phyloP scores from a whole-genome alignment of 2,113 vertebrate species.

The Xenus cinereus region DNA sequence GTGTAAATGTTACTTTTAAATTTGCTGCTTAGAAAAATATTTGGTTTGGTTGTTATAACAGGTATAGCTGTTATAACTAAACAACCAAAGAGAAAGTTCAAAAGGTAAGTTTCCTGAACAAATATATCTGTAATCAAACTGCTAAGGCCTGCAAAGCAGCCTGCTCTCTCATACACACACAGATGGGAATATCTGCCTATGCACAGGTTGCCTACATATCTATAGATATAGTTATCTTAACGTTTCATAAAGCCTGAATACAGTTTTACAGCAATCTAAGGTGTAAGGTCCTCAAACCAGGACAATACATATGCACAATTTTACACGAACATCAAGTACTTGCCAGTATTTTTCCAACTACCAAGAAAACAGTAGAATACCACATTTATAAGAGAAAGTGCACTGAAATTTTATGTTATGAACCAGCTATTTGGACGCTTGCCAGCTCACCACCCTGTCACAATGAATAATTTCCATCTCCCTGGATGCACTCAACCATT shows the following conservation, averaged over 20 bases:
- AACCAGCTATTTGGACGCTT: slow-evolving; percentile 3
- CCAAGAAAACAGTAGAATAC: not conserved
- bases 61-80: not conserved
- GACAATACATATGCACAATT: not conserved
- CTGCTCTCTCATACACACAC: too few species aligned
- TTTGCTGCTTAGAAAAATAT: not conserved
- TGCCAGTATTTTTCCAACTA: not conserved
- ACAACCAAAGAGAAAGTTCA: not conserved
- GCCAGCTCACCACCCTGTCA: slow-evolving; percentile 32
- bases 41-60: not conserved
- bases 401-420: not conserved
- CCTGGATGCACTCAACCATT: not conserved
- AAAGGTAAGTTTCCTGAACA: not conserved
- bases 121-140: not conserved
- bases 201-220: not conserved
- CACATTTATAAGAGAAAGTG: not conserved
- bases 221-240: accelerated
- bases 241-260: not conserved
- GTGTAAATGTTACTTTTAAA: not conserved
- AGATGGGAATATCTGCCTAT: not conserved
- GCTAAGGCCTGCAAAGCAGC: not conserved
- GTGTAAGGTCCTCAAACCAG: not conserved
- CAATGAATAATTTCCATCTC: not conserved
- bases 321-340: not conserved
- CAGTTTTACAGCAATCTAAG: not conserved